A percentile compares a stretch with the other conserved stretches of the same genome.
These are phyloP conservation scores for Myanophis thanlyinensis DNA, from an alignment of 2,113 vertebrate species.

Conservation along the genomic window DNA sequence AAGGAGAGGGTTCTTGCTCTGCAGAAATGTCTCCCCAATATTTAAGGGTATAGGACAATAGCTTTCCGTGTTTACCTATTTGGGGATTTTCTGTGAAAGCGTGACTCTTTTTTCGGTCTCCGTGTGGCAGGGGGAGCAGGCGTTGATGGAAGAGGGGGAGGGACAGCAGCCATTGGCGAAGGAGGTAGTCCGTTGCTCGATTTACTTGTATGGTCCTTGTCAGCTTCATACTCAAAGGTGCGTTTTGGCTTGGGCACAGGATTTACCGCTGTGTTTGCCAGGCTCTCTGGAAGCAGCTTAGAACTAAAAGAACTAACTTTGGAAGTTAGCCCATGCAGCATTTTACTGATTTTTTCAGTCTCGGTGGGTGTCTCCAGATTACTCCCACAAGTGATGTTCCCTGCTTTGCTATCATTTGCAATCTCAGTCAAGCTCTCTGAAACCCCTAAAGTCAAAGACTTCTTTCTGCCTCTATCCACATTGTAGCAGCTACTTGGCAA, in stretches of 20 bases:
- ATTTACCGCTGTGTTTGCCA: constrained; percentile 80
- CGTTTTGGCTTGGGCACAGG: constrained; percentile 97
- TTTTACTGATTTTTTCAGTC: constrained; percentile 78
- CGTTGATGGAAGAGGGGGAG: constrained; percentile 87
- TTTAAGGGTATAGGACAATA: neutral
- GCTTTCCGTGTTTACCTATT: constrained; percentile 80
- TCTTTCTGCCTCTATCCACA: constrained; percentile 82
- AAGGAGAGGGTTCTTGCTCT: neutral
- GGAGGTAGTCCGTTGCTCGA: constrained; percentile 90
- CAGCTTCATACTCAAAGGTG: constrained; percentile 98
- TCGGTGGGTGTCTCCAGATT: constrained; percentile 77
- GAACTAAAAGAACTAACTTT: constrained; percentile 70
- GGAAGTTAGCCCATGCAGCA: constrained; percentile 71
- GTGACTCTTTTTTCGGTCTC: constrained; percentile 76
- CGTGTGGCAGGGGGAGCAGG: constrained; percentile 84
- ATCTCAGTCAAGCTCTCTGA: constrained; percentile 74
- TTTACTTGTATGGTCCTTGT: constrained; percentile 81
- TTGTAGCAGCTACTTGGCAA: constrained; percentile 96
- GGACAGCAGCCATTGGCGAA: constrained; percentile 77
- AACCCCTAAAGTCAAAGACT: constrained; percentile 75
- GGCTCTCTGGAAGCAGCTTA: constrained; percentile 67
- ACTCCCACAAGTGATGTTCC: constrained; percentile 70
- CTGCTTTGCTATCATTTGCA: constrained; percentile 73
- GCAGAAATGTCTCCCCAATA: neutral
- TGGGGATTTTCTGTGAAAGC: constrained; percentile 78